Evolutionary conservation across 2,113 vertebrate species (phyloP).

Genomic region (Hipposideros armiger): DNA sequence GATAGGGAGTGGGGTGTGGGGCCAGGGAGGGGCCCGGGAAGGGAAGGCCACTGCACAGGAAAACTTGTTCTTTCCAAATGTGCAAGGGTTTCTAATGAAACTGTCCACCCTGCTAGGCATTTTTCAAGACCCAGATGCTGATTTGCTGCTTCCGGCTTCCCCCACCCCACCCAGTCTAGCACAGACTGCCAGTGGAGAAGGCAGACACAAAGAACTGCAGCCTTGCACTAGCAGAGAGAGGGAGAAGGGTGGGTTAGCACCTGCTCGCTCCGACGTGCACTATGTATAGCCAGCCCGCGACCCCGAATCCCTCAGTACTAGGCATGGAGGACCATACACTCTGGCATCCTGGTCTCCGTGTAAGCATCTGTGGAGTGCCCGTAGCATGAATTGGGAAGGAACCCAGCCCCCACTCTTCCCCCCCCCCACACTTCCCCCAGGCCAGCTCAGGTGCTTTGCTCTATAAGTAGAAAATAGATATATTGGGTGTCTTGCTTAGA

Average conservation of each 20-base stretch:
- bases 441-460: neutral
- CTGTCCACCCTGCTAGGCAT: conserved; percentile 66
- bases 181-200: conserved; percentile 36
- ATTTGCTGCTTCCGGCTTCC: conserved; percentile 53
- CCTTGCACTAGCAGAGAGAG: neutral
- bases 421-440: too few relatives aligned
- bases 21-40: neutral
- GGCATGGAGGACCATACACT: neutral
- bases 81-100: conserved; percentile 61
- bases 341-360: neutral
- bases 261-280: neutral
- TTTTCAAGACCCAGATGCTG: conserved; percentile 73
- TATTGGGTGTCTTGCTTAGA: neutral
- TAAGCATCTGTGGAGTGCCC: neutral
- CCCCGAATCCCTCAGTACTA: too few relatives aligned
- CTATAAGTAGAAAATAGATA: conserved; percentile 41
- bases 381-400: neutral
- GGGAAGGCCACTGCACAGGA: neutral
- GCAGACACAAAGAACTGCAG: conserved; percentile 80
- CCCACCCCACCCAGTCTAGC: conserved; percentile 73
- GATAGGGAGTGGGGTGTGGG: neutral
- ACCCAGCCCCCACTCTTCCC: neutral
- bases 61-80: conserved; percentile 22
- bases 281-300: neutral
- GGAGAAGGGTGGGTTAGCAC: conserved; percentile 34